These are phyloP conservation scores for Willowsia nigromaculata DNA, from an alignment of 2,888 invertebrate genomes.

Conservation along the genomic window DNA sequence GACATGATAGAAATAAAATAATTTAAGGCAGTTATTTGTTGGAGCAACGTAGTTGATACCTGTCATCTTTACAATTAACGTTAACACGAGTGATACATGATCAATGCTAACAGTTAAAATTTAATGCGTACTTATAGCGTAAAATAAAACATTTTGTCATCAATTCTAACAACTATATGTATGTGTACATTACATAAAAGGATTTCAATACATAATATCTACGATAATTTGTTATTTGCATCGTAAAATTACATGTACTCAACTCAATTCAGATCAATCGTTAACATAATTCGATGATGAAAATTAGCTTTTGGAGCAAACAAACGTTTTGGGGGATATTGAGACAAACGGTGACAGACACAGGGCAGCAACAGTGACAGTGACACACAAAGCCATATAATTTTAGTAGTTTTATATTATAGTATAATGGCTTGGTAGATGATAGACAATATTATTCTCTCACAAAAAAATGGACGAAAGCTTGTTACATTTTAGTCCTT, in stretches of 20 bases:
- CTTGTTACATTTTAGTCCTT: too few species aligned
- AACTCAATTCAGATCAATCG: not conserved
- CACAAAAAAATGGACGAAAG: too few species aligned
- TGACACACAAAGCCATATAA: too few species aligned
- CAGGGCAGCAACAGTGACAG: too few species aligned
- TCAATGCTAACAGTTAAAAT: not conserved
- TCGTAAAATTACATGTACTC: not conserved
- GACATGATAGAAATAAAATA: not conserved
- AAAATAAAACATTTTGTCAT: not conserved
- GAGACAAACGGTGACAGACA: too few species aligned
- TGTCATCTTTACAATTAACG: constrained; percentile 5
- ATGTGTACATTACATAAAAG: not conserved
- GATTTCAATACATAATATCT: too few species aligned
- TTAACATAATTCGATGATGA: constrained; percentile 18
- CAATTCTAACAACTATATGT: not conserved
- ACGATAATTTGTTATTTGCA: too few species aligned
- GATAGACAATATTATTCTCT: too few species aligned
- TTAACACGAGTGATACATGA: not conserved
- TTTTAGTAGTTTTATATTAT: too few species aligned
- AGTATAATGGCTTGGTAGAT: too few species aligned
- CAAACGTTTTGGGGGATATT: too few species aligned
- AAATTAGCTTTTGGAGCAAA: not conserved
- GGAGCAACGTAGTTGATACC: constrained; percentile 20
- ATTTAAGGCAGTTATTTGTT: constrained; percentile 29
- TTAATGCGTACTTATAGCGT: not conserved